Percentiles rank a stretch among this genome's conserved stretches.
phyloP scores from a whole-genome alignment of 2,797 vertebrate genomes.

The Neosalanx taihuensis region DNA sequence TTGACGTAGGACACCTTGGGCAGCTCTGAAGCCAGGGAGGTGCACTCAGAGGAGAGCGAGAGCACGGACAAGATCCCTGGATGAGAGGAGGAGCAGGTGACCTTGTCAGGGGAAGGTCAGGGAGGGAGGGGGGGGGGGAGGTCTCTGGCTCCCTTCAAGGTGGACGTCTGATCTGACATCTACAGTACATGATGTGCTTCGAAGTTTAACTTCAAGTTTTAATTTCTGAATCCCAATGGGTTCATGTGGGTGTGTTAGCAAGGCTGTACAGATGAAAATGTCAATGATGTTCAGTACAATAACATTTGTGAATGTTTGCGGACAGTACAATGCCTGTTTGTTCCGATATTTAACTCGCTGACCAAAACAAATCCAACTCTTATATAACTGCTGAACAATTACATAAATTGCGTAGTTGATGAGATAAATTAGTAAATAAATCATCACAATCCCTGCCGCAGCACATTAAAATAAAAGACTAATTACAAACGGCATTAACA shows the following conservation, averaged over 20 bases:
- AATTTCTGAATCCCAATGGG: no score
- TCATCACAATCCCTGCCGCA: not conserved
- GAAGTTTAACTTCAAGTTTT: no score
- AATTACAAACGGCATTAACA: not conserved
- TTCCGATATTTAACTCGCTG: not conserved
- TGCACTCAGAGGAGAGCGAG: conserved; percentile 97
- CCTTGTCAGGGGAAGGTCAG: not conserved
- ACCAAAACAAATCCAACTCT: not conserved
- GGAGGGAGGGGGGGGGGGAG: no score
- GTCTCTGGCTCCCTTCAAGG: no score
- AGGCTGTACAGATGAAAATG: no score
- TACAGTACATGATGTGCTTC: no score
- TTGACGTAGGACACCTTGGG: conserved; percentile 99
- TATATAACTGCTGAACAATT: no score
- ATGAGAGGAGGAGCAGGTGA: not conserved
- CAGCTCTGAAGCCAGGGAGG: conserved; percentile 91
- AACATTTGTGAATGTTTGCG: no score
- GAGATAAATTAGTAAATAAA: not conserved
- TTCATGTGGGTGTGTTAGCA: no score
- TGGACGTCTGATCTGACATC: not conserved
- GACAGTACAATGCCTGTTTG: not conserved
- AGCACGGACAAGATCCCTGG: conserved; percentile 97
- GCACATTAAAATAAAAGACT: not conserved
- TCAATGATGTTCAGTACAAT: no score
- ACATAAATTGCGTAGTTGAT: not conserved